Evolutionary conservation across 2,888 invertebrate species (phyloP), one percentile per base, ranked within the genome.

Genomic region (Rapana venosa): DNA sequence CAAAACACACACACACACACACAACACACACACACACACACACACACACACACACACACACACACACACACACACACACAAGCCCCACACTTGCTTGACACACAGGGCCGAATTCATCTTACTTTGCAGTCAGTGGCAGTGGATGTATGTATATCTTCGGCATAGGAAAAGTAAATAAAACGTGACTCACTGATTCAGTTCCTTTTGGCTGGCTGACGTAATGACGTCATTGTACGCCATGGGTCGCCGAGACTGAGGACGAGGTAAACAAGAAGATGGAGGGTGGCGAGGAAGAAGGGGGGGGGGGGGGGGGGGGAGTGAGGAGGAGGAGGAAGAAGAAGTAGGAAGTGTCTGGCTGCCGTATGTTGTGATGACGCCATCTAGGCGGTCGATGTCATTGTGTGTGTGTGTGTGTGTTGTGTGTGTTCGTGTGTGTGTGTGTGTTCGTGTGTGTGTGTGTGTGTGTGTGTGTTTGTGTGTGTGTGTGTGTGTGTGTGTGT

Each of bases 281-380:
- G 83, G 47, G n/a, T n/a, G n/a, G n/a, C n/a, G n/a, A 11, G 47
- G 26, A 32, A 22, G 35, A 13, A 20, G 13, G 35, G 32, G 35
- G 1, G 15, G 20, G 26, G 74, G 26, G n/a, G 26, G 26, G 6
- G 32, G 17, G 6, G 11, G 26, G 22, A 17, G 74, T n/a, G 74
- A 11, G 74, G n/a, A 17, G 15, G 30, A 35, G 17, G 17, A 8
- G 35, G 13, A 32, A 17, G 79, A 35, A 35, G 74, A 74, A 74
- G 74, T 74, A 74, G n/a, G n/a, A 74, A 74, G 26, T n/a, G 74
- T 74, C 74, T 74, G 74, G n/a, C n/a, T 74, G n/a, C n/a, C n/a
- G 11, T 26, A n/a, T n/a, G 74, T 74, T 74, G n/a, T n/a, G 74
- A 74, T 74, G 74, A 74, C 74, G 74, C 74, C n/a, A 74, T 74